These are phyloP conservation scores for Agelaius tricolor DNA, from an alignment of 2,113 vertebrate genomes.

Conservation along the genomic window DNA sequence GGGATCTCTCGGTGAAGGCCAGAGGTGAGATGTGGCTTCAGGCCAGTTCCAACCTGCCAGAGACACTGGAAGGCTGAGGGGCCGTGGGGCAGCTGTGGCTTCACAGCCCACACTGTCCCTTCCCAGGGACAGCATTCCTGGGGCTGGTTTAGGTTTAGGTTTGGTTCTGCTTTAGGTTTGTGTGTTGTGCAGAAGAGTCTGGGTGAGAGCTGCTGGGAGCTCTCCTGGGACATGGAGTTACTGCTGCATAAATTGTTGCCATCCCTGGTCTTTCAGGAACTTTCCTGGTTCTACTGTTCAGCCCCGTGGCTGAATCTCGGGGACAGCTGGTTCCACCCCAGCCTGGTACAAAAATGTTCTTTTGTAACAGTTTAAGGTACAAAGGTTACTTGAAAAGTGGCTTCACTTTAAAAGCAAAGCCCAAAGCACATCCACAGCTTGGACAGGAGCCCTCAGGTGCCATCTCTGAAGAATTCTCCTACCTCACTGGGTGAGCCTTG, in stretches of 20 bases:
- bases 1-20: not conserved
- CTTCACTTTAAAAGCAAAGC: not conserved
- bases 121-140: not conserved
- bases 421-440: not conserved
- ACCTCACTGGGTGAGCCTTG: not conserved
- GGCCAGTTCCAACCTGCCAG: not conserved
- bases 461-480: not conserved
- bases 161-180: not conserved
- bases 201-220: not conserved
- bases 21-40: not conserved
- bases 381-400: not conserved
- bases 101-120: not conserved
- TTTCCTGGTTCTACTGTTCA: not conserved
- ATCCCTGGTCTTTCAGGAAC: not conserved
- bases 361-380: not conserved
- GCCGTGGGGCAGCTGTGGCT: not conserved
- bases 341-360: not conserved
- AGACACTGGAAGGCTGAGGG: not conserved
- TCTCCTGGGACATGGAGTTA: not conserved
- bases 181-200: not conserved
- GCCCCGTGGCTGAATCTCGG: accelerated
- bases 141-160: not conserved
- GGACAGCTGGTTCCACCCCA: not conserved
- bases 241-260: not conserved
- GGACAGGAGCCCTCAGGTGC: not conserved